Evolutionary conservation across 2,888 invertebrate species (phyloP).

Genomic region (Meiosimyza decipiens): DNA sequence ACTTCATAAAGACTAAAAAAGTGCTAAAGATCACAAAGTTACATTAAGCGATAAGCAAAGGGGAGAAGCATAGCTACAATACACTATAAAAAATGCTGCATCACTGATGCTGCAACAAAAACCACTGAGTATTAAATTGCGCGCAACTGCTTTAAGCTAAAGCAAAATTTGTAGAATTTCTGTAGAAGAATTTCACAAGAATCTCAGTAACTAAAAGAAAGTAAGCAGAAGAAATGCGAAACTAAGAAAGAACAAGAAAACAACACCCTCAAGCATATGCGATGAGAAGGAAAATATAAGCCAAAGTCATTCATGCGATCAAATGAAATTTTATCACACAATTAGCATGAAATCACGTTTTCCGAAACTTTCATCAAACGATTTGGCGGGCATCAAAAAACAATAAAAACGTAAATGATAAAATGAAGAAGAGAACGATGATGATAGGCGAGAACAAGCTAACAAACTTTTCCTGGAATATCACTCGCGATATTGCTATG

Average conservation of each 20-base stretch:
- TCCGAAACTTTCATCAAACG: conserved; percentile 19
- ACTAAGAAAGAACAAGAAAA: conserved; percentile 1
- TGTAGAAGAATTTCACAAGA: background rate
- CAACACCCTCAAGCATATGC: background rate
- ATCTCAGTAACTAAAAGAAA: background rate
- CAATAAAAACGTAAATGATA: conserved; percentile 16
- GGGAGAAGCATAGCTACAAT: conserved; percentile 27
- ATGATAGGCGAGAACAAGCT: background rate
- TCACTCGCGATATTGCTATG: no score
- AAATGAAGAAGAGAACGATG: background rate
- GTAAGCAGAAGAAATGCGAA: background rate
- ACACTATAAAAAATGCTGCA: no score
- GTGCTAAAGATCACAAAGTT: background rate
- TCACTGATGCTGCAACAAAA: background rate
- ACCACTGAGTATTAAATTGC: no score
- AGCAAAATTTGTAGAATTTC: background rate
- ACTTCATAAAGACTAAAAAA: conserved; percentile 1
- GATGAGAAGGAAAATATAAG: background rate
- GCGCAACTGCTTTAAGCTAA: background rate
- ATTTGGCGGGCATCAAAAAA: conserved; percentile 7
- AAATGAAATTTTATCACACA: conserved; percentile 48
- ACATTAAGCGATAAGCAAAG: conserved; percentile 25
- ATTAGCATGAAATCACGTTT: conserved; percentile 60
- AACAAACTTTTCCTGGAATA: no score
- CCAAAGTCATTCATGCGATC: conserved; percentile 25